These are phyloP conservation scores for Lampris incognitus DNA, from an alignment of 2,113 vertebrate species.

Conservation along the genomic window DNA sequence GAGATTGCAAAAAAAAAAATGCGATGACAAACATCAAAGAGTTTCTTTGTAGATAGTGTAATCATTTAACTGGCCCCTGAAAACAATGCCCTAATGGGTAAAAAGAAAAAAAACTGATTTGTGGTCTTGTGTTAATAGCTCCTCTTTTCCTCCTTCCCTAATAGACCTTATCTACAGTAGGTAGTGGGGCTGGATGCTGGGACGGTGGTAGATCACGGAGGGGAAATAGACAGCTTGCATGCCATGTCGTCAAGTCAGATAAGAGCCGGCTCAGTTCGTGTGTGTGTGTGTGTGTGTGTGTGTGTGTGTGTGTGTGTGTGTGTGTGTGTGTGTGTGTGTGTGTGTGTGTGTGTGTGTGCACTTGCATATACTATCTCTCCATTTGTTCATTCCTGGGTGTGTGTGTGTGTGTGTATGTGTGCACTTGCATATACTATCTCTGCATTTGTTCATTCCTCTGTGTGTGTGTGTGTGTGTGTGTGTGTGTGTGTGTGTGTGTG, in stretches of 20 bases:
- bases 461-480: constrained; percentile 26
- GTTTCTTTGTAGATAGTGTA: constrained; percentile 84
- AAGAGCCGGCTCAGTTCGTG: constrained; percentile 70
- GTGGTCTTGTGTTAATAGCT: constrained; percentile 60
- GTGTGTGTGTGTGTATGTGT: constrained; percentile 25
- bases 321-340: constrained; percentile 20
- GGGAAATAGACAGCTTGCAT: constrained; percentile 82
- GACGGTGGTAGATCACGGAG: constrained; percentile 75
- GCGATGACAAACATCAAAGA: constrained; percentile 86
- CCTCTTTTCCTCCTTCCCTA: constrained; percentile 56
- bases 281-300: constrained; percentile 41
- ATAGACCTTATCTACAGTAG: constrained; percentile 70
- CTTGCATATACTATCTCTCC: not conserved
- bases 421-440: constrained; percentile 20
- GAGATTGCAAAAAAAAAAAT: constrained; percentile 76
- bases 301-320: constrained; percentile 42
- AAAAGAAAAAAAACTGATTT: constrained; percentile 65
- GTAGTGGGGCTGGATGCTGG: constrained; percentile 69
- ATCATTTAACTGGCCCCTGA: constrained; percentile 68
- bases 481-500: constrained; percentile 46
- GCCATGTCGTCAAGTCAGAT: constrained; percentile 81
- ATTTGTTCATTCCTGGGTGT: no score
- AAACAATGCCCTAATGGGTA: constrained; percentile 74
- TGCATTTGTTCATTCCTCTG: not conserved
- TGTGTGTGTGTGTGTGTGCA: constrained; percentile 11